These are phyloP conservation scores for Siphamia tubifer DNA, from an alignment of 2,113 vertebrate genomes.

Conservation along the genomic window DNA sequence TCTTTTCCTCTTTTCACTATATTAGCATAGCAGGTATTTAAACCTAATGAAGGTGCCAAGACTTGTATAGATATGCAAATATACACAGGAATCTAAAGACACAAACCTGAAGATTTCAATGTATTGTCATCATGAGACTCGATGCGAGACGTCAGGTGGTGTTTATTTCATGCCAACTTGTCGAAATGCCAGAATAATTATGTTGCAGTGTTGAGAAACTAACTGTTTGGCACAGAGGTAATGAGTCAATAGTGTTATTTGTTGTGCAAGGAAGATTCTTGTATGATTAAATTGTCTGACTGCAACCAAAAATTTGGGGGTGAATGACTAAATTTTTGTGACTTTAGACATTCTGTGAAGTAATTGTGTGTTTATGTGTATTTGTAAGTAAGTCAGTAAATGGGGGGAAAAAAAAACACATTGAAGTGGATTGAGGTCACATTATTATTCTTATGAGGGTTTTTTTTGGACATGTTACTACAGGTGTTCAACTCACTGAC, in stretches of 20 bases:
- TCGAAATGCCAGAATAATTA: not conserved
- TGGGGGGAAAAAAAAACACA: not conserved
- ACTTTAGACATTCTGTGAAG: not conserved
- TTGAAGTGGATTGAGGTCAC: constrained; percentile 32
- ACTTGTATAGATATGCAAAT: not conserved
- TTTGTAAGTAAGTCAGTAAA: not conserved
- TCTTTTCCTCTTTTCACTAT: not conserved
- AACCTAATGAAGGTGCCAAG: not conserved
- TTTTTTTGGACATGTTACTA: constrained; percentile 63
- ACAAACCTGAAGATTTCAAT: not conserved
- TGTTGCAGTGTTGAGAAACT: constrained; percentile 28
- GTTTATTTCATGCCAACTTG: constrained; percentile 4
- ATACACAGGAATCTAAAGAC: not conserved
- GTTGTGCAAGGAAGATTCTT: constrained; percentile 24
- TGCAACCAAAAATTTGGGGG: constrained; percentile 6
- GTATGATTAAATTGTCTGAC: constrained; percentile 18
- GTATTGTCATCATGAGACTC: not conserved
- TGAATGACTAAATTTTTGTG: constrained; percentile 7
- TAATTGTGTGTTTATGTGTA: not conserved
- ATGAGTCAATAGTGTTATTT: not conserved
- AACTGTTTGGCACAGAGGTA: not conserved
- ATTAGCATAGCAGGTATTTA: not conserved
- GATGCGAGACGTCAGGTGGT: not conserved
- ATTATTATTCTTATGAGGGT: constrained; percentile 51
- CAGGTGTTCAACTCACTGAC: constrained; percentile 62